Conservation (phyloP, 2,113 vertebrate species). For the Panurus biarmicus region DNA sequence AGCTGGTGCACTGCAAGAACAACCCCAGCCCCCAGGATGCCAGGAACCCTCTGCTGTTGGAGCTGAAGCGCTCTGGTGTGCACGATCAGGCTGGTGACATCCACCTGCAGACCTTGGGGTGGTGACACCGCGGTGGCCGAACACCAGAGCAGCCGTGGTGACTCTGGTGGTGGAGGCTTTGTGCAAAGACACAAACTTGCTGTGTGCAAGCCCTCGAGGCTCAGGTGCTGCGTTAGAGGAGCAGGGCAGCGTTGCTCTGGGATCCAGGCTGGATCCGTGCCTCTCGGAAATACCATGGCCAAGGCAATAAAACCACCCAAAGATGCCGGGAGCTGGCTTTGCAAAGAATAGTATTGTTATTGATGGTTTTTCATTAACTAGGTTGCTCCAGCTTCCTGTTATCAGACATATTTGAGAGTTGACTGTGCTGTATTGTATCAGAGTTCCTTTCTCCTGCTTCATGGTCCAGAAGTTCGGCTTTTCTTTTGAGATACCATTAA, state of each 20-base stretch:
- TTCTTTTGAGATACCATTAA: not conserved
- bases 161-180: not conserved
- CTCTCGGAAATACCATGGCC: not conserved
- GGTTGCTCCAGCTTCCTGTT: constrained; percentile 39
- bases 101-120: accelerated
- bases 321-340: constrained; percentile 13
- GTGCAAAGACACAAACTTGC: not conserved
- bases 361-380: constrained; percentile 61
- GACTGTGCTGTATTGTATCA: not conserved
- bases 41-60: not conserved
- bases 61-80: not conserved
- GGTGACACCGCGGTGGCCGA: not conserved
- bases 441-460: constrained; percentile 14
- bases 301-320: not conserved
- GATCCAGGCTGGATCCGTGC: not conserved
- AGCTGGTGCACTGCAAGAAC: not conserved
- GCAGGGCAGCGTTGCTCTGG: not conserved
- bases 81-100: accelerated
- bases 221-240: not conserved
- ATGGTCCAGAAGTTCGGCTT: constrained; percentile 53
- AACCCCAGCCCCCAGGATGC: not conserved
- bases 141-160: not conserved
- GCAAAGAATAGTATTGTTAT: constrained; percentile 25
- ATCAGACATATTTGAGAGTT: not conserved
- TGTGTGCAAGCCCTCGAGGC: not conserved